Conservation (phyloP, 2,888 invertebrate species). For the Coenonympha arcania region DNA sequence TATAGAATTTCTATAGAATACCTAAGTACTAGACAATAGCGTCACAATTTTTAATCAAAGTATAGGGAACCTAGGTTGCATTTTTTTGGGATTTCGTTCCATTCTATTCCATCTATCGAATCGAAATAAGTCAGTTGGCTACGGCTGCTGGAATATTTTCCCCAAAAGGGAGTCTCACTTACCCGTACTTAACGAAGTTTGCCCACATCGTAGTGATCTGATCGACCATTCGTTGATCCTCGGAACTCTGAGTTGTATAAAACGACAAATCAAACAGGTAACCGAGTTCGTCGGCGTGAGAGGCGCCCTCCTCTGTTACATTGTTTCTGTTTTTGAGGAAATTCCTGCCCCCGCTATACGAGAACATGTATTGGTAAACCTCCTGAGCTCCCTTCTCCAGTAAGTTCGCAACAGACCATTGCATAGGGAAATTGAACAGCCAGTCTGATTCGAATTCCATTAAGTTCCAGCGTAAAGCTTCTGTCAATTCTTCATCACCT, state of each 20-base stretch:
- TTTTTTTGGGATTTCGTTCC: no score
- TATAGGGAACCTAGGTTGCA: no score
- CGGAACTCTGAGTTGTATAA: constrained; percentile 23
- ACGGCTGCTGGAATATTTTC: no score
- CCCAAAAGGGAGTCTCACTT: no score
- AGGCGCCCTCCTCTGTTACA: constrained; percentile 28
- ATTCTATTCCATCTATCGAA: no score
- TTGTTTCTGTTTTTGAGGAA: constrained; percentile 17
- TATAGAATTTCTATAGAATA: no score
- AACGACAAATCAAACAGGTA: constrained; percentile 36
- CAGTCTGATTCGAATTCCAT: constrained; percentile 37
- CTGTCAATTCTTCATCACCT: constrained; percentile 36
- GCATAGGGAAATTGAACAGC: constrained; percentile 32
- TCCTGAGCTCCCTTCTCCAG: constrained; percentile 28
- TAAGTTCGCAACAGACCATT: constrained; percentile 31
- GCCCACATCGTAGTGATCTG: constrained; percentile 31
- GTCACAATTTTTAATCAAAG: no score
- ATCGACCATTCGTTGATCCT: constrained; percentile 34
- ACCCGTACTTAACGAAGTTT: constrained; percentile 13
- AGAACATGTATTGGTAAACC: constrained; percentile 38
- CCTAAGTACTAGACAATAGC: no score
- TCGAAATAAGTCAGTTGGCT: no score
- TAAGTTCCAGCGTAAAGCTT: constrained; percentile 19
- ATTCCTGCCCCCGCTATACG: constrained; percentile 34
- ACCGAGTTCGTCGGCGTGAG: constrained; percentile 40